These are phyloP conservation scores for Coleophora deauratella DNA, from an alignment of 2,888 invertebrate genomes.

Conservation along the genomic window DNA sequence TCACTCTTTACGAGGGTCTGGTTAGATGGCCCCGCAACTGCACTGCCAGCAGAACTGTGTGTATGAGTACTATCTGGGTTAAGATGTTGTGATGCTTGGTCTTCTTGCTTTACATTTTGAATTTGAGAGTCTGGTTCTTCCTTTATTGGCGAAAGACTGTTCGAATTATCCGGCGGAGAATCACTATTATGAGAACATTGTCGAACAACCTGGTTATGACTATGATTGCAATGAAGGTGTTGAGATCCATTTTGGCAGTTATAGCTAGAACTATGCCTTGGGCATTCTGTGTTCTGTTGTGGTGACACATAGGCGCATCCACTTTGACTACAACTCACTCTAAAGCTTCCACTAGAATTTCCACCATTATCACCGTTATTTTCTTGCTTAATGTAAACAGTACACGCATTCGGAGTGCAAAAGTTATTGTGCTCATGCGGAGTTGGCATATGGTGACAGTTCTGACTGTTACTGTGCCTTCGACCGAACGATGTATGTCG, in stretches of 20 bases:
- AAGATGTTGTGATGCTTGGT: constrained; percentile 9
- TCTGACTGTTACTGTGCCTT: constrained; percentile 18
- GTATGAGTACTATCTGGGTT: constrained; percentile 11
- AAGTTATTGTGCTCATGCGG: constrained; percentile 14
- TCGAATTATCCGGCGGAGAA: constrained; percentile 17
- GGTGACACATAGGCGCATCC: too few relatives aligned
- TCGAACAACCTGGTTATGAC: constrained; percentile 25
- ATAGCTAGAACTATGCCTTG: constrained; percentile 25
- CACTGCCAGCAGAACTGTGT: constrained; percentile 16
- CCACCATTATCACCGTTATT: constrained; percentile 16
- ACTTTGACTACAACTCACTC: too few relatives aligned
- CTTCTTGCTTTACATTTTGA: constrained; percentile 39
- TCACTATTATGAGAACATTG: constrained; percentile 23
- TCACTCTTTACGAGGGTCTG: constrained; percentile 32
- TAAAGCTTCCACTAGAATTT: too few relatives aligned
- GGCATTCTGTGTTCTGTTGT: constrained; percentile 15
- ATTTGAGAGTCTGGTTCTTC: constrained; percentile 36
- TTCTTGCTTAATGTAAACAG: constrained; percentile 32
- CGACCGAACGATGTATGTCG: constrained; percentile 11
- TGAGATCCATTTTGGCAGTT: constrained; percentile 31
- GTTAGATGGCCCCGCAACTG: constrained; percentile 36
- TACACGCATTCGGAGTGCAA: constrained; percentile 12
- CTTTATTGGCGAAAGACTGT: constrained; percentile 35
- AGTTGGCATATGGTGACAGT: constrained; percentile 8
- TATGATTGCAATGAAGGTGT: constrained; percentile 29